These are phyloP conservation scores for Notodonta ziczac DNA, from an alignment of 2,888 invertebrate genomes.

Conservation along the genomic window DNA sequence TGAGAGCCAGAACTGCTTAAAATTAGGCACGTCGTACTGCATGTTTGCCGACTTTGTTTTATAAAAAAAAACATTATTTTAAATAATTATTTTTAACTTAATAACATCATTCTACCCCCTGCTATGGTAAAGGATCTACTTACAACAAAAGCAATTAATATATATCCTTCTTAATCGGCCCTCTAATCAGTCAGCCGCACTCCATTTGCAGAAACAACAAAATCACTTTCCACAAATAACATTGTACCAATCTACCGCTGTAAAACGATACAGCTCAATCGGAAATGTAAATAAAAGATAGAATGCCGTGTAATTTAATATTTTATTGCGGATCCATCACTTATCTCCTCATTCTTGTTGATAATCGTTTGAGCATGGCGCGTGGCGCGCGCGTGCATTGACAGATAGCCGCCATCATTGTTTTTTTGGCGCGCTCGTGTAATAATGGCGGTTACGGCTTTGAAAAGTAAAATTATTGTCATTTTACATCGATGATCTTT, in stretches of 20 bases:
- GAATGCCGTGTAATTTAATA: constrained; percentile 72
- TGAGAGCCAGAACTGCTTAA: too few species aligned
- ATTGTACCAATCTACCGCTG: constrained; percentile 46
- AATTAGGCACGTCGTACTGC: too few species aligned
- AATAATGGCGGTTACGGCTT: constrained; percentile 43
- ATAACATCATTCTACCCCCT: too few species aligned
- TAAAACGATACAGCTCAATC: constrained; percentile 76
- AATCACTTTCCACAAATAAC: constrained; percentile 38
- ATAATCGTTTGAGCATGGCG: constrained; percentile 64
- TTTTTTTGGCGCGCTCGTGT: constrained; percentile 45
- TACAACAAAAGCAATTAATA: background rate
- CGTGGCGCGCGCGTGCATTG: constrained; percentile 73
- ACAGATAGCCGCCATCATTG: constrained; percentile 60
- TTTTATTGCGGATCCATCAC: constrained; percentile 67
- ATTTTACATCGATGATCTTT: constrained; percentile 51
- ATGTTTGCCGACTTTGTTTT: too few species aligned
- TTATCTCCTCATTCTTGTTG: constrained; percentile 66
- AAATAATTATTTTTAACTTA: too few species aligned
- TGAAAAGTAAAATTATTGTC: constrained; percentile 56
- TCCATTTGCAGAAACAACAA: constrained; percentile 65
- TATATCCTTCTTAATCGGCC: constrained; percentile 3
- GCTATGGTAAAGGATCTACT: background rate
- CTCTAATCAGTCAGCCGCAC: constrained; percentile 6
- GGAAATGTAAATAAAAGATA: constrained; percentile 79
- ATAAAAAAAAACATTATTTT: too few species aligned